These are phyloP conservation scores for Apoderus coryli DNA, from an alignment of 2,888 invertebrate genomes.

Conservation along the genomic window DNA sequence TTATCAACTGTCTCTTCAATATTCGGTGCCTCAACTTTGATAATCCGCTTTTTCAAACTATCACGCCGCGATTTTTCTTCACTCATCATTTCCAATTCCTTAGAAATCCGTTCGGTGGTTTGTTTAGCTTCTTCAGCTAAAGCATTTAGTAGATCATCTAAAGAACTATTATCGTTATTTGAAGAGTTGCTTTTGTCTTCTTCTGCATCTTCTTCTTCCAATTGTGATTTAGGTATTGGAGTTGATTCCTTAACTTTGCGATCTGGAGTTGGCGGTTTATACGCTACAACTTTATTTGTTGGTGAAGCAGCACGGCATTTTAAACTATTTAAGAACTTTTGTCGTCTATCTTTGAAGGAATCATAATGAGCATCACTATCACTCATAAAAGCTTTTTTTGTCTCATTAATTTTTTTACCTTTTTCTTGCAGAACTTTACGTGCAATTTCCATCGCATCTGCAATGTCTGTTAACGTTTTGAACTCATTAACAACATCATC, in stretches of 20 bases:
- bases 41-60: constrained; percentile 23
- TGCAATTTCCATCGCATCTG: constrained; percentile 34
- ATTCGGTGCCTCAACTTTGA: constrained; percentile 29
- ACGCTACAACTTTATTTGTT: constrained; percentile 15
- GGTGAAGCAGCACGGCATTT: constrained; percentile 17
- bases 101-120: constrained; percentile 49
- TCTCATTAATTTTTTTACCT: constrained; percentile 27
- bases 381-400: constrained; percentile 30
- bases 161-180: too few relatives aligned
- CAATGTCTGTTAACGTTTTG: constrained; percentile 30
- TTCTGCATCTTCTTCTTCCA: constrained; percentile 17
- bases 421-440: constrained; percentile 31
- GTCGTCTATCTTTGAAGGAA: constrained; percentile 28
- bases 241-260: constrained; percentile 26
- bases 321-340: constrained; percentile 28
- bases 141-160: constrained; percentile 59
- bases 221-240: constrained; percentile 21
- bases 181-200: constrained; percentile 15
- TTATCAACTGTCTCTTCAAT: constrained; percentile 25
- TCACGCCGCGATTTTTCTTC: constrained; percentile 17
- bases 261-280: constrained; percentile 18
- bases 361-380: constrained; percentile 29
- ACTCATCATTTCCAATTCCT: constrained; percentile 36
- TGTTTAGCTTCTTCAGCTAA: constrained; percentile 63
- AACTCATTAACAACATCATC: constrained; percentile 20